Evolutionary conservation across 2,797 vertebrate genomes (phyloP).

Genomic region (Trematomus bernacchii): DNA sequence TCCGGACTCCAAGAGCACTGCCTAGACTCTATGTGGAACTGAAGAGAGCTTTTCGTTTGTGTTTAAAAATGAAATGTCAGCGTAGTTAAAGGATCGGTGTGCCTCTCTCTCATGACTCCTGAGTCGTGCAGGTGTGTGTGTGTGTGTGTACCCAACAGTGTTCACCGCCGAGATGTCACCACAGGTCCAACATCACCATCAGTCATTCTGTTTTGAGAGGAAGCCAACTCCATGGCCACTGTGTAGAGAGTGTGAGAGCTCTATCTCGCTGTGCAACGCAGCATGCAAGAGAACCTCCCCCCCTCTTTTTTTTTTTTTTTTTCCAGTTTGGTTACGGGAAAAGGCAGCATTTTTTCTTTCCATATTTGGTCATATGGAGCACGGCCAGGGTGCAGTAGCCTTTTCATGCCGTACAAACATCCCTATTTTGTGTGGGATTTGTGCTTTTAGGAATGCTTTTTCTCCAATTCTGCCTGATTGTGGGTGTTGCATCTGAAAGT

Average conservation of each 20-base stretch:
- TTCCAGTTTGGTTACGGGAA: slow-evolving; percentile 88
- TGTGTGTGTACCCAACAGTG: slow-evolving; percentile 7
- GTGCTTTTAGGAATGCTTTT: slow-evolving; percentile 74
- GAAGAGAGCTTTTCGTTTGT: slow-evolving; percentile 63
- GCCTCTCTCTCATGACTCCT: slow-evolving; percentile 45
- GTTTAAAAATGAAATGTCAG: slow-evolving; percentile 69
- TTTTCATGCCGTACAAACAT: slow-evolving; percentile 87
- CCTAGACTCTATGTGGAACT: slow-evolving; percentile 52
- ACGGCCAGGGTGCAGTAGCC: slow-evolving; percentile 84
- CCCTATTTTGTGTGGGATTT: slow-evolving; percentile 83
- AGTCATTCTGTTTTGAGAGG: slow-evolving; percentile 72
- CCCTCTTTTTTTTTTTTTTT: slow-evolving; percentile 52
- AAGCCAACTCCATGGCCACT: slow-evolving; percentile 72
- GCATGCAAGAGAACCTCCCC: slow-evolving; percentile 78
- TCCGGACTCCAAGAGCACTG: slow-evolving; percentile 30
- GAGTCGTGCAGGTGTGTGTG: slow-evolving; percentile 63
- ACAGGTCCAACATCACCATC: slow-evolving; percentile 68
- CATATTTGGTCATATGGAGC: slow-evolving; percentile 90
- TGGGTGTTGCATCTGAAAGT: slow-evolving; percentile 69
- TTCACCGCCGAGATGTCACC: slow-evolving; percentile 49
- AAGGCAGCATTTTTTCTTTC: slow-evolving; percentile 87
- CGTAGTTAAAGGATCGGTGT: slow-evolving; percentile 49
- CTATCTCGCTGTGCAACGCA: slow-evolving; percentile 82
- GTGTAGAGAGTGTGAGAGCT: slow-evolving; percentile 80
- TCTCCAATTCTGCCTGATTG: slow-evolving; percentile 75